Base-by-base conservation (phyloP, 1,140 invertebrate species). In the Ditylenchus dipsaci region DNA sequence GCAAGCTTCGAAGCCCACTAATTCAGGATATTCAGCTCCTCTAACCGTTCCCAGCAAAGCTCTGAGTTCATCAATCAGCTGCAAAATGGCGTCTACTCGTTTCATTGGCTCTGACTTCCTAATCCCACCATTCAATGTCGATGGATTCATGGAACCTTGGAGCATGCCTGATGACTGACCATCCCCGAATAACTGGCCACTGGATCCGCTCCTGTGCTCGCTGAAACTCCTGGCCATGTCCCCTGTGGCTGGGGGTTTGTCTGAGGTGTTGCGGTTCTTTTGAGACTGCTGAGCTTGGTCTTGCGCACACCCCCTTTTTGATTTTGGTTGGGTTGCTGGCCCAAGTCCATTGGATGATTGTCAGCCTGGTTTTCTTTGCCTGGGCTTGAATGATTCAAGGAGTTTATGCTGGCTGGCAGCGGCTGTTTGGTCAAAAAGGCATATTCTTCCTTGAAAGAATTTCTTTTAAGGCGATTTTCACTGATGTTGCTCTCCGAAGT, bases 1-100 rank as follows among this genome's bases (percentile, higher is more conserved):
- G 15, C 56, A 53, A 13, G 75, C 75, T 43, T 78, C 76, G 43
- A 78, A 78, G 23, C 56, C 65, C 23, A 68, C 65, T 23, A 78
- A 30, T 53, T 78, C 76, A 19, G 78, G 49, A 11, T 64, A 79
- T 75, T 76, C 75, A 21, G 53, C 58, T 1, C 58, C 9, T 5
- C 49, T 19, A 53, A 53, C n/a, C 3, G n/a, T 17, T 53, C 42
- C 61, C 71, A 71, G 43, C 23, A 27, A 27, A 26, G 56, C 23
- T n/a, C 70, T 70, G 8, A 71, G 47, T 17, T 19, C 29, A n/a
- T 71, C 68, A 21, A 71, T 45, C 49, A 47, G 30, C 1, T 27
- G 23, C 23, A 71, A 33, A 9, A 71, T 29, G 29, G 57, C 68
- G 23, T 73, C 63, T 8, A 63, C 68, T 8, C 57, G 63, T 17